Evolutionary conservation across 2,888 invertebrate species (phyloP), one percentile per base, ranked within the genome.

Genomic region (Alsophila aescularia): DNA sequence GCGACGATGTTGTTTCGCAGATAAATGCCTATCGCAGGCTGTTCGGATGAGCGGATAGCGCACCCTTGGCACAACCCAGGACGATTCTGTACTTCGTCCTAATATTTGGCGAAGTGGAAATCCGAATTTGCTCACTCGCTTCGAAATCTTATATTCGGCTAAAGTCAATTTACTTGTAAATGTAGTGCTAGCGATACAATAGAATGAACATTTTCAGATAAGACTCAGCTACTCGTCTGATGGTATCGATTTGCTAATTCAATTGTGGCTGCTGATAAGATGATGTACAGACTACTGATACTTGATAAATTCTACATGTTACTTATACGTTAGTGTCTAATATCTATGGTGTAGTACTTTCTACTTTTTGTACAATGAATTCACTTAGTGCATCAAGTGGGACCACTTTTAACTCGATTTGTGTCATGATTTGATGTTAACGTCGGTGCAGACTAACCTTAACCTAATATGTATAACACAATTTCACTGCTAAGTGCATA

Each of bases 11-110:
- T 72, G 69, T 69, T 72, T 70, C 52, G 50, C 44, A 66, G 84
- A 83, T 83, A 83, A 78, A 47, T 55, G 67, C 75, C 59, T 88
- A 87, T 89, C 86, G 60, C 75, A 75, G 82, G 83, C 60, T 79
- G 70, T 84, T 67, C 81, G 78, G 80, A 75, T 85, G 83, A 85
- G 70, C 69, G 80, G 71, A 58, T 80, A 65, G 56, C 64, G 37
- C 64, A 72, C 70, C 77, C 70, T 72, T 73, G 62, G 62, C 69
- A 66, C 55, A 63, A 58, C 66, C 71, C 58, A 65, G 66, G 68
- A 73, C 70, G 52, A 48, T 42, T 56, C 48, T 49, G 61, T 61
- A 64, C 69, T 75, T 65, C 62, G 58, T 64, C 72, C 63, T 66
- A 69, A 75, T 75, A 79, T 76, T 75, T 74, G 75, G 58, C 73